Percentiles rank a stretch among this genome's conserved stretches.
phyloP scores from a whole-genome alignment of 2,888 invertebrate species.

The Rhingia rostrata region DNA sequence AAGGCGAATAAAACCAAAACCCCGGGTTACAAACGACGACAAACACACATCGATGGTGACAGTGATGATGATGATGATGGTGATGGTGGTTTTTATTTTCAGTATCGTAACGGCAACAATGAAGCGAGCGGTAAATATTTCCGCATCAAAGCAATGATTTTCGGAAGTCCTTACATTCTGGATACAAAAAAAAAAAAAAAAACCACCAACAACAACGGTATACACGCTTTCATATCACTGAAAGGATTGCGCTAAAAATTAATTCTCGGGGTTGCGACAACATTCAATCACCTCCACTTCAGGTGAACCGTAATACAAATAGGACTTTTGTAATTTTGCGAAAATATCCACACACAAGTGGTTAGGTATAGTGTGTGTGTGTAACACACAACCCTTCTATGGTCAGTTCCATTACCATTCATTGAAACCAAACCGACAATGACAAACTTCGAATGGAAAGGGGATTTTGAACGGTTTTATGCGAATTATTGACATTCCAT shows the following conservation, averaged over 20 bases:
- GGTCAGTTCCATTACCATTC: conserved; percentile 54
- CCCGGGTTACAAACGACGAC: conserved; percentile 39
- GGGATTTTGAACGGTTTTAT: conserved; percentile 20
- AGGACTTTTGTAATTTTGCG: conserved; percentile 29
- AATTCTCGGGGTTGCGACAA: conserved; percentile 64
- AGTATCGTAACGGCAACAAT: conserved; percentile 30
- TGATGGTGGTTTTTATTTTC: background rate
- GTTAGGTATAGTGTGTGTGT: background rate
- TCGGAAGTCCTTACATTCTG: conserved; percentile 49
- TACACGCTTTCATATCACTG: conserved; percentile 2
- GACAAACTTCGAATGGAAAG: conserved; percentile 18
- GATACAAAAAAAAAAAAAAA: conserved; percentile 6
- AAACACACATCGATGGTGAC: conserved; percentile 19
- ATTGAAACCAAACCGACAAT: conserved; percentile 45
- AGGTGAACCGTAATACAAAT: conserved; percentile 46
- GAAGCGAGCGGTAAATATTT: conserved; percentile 64
- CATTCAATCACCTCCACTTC: conserved; percentile 73
- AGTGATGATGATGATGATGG: background rate
- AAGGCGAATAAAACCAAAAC: conserved; percentile 27
- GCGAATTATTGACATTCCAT: conserved; percentile 30
- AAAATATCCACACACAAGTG: conserved; percentile 50
- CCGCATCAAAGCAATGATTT: conserved; percentile 72
- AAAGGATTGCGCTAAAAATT: conserved; percentile 26
- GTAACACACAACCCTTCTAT: conserved; percentile 44
- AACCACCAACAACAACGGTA: background rate